Evolutionary conservation across 2,797 vertebrate species (phyloP), one percentile per base, ranked within the genome.

Genomic region (Tamandua tetradactyla): DNA sequence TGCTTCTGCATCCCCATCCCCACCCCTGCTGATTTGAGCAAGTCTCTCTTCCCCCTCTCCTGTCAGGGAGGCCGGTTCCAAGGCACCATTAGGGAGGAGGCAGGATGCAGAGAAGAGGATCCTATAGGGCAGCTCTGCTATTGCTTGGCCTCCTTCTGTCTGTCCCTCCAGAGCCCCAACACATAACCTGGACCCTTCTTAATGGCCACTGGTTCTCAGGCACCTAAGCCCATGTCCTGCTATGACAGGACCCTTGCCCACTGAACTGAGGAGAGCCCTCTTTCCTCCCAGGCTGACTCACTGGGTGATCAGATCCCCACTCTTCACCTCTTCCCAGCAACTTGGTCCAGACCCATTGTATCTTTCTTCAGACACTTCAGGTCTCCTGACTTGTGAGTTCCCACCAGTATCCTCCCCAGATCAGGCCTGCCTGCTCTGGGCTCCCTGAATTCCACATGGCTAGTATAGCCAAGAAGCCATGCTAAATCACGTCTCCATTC

Each of bases 91-190:
- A 12, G n/a, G 12, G 14, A 8, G 87, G 40, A 37, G 42, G 35
- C 61, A 32, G 25, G 49, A 55, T 13, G 13, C 76, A 57, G 87
- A 27, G 18, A 23, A 13, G 25, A 14, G 13, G 0, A 32, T 35
- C 5, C 0, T 14, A 0, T 1, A 1, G 22, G 18, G 20, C 22
- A 5, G 42, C 57, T 1, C 0, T 11, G 17, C 71, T 12, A 0
- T 59, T 23, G 11, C 52, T 6, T 13, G 61, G 20, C 3, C 30
- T 20, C 23, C 72, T 35, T 35, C 32, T 20, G 5, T 40, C 18
- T 71, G 27, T 8, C 72, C 11, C 15, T n/a, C 17, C 9, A 40
- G 82, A n/a, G 49, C 30, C 35, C 68, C 4, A 8, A 55, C 3
- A 3, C 27, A 68, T n/a, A 17, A 1, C 35, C 47, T 55, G 52